Evolutionary conservation across 2,888 invertebrate genomes (phyloP).

Genomic region (Beris chalybata): DNA sequence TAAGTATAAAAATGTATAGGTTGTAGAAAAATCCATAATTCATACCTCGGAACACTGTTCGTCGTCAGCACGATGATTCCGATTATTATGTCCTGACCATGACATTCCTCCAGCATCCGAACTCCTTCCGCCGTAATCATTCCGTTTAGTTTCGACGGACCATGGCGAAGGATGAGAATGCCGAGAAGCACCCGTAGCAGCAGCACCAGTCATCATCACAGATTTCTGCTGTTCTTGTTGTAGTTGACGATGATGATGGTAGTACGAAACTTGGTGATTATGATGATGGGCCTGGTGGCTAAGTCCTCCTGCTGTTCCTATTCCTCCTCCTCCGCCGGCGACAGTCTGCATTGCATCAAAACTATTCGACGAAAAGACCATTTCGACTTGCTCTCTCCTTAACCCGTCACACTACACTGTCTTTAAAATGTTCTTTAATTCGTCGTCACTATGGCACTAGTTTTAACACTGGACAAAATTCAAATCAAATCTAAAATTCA

Average conservation of each 20-base stretch:
- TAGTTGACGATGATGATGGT: slow-evolving; percentile 23
- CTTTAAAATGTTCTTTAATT: no score
- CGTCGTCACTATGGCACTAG: no score
- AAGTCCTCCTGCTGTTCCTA: neutral
- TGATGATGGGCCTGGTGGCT: neutral
- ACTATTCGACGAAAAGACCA: slow-evolving; percentile 37
- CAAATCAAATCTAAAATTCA: no score
- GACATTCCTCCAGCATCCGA: slow-evolving; percentile 18
- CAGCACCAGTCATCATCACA: neutral
- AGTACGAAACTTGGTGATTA: slow-evolving; percentile 12
- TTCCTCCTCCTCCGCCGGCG: slow-evolving; percentile 5
- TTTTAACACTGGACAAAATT: no score
- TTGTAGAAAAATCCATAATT: neutral
- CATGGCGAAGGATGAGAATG: slow-evolving; percentile 26
- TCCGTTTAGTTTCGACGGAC: slow-evolving; percentile 11
- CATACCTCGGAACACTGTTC: slow-evolving; percentile 28
- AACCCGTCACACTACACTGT: no score
- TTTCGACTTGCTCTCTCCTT: neutral
- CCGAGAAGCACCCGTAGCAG: neutral
- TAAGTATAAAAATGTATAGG: no score
- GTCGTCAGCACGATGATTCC: slow-evolving; percentile 20
- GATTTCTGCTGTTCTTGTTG: slow-evolving; percentile 25
- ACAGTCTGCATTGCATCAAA: slow-evolving; percentile 38
- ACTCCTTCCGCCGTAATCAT: slow-evolving; percentile 5
- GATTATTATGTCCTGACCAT: slow-evolving; percentile 29